Base-by-base conservation (phyloP, 2,113 vertebrate genomes). In the Stegastes partitus region DNA sequence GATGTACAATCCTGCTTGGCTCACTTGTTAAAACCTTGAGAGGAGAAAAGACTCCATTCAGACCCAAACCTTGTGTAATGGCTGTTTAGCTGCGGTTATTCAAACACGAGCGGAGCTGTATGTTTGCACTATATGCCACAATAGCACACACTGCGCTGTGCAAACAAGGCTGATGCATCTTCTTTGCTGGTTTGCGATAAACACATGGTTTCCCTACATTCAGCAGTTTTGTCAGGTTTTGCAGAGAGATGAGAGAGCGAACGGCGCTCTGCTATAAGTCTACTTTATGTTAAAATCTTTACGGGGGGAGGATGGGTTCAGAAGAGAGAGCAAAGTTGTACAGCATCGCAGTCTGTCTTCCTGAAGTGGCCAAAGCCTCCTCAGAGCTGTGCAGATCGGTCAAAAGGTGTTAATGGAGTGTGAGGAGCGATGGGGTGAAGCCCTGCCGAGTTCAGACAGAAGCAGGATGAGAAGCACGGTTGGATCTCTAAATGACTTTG, bases 191-290 rank as follows among this genome's bases (percentile, higher is more conserved):
- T 85, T 79, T 45, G 68, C 21, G 47, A 54, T 23, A 42, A 70
- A 83, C 50, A 73, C 68, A 55, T 64, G 47, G 45, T 50, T 81
- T 66, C 42, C 42, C 51, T n/a, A 88, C 82, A 91, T 88, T 84
- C 85, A 80, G 37, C 75, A 8, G 25, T 69, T 49, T 44, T 58
- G 23, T 80, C 11, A 22, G 7, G 31, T 28, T 64, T 68, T 49
- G 37, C 34, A n/a, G 67, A 68, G 21, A 39, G 66, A 64, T 31
- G n/a, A n/a, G n/a, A 66, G 34, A 62, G 50, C 42, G 65, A 4
- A 21, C 25, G 63, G 34, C 1, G 15, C 11, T 77, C 15, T 11
- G n/a, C 26, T 55, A 16, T 31, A 37, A 37, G 31, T 58, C 22
- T 18, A 12, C 12, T 50, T 25, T 15, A 25, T 56, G 47, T 31